A percentile compares a stretch with the other conserved stretches of the same genome.
Evolutionary conservation across 2,113 vertebrate species (phyloP).

Genomic region (Rhinolophus ferrumequinum): DNA sequence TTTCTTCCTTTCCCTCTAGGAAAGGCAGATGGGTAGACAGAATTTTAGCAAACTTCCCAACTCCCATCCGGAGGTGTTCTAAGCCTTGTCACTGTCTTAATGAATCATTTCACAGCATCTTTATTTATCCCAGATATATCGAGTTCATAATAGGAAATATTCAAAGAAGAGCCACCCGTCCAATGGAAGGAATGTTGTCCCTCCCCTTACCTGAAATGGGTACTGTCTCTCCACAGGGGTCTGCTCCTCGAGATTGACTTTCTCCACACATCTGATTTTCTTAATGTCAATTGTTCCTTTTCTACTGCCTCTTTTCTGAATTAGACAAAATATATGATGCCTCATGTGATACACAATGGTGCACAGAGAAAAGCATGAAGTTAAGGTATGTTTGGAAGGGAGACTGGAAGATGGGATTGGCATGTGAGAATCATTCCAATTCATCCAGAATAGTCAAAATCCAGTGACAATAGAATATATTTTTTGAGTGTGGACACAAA

Average conservation of each 20-base stretch:
- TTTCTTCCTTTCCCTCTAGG: background rate
- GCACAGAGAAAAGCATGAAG: background rate
- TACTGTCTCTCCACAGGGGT: conserved; percentile 82
- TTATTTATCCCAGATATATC: background rate
- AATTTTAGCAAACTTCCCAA: background rate
- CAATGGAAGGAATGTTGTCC: background rate
- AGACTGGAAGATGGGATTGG: background rate
- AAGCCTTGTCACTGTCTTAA: background rate
- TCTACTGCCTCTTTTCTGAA: conserved; percentile 82
- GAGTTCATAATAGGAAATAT: background rate
- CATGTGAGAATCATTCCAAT: background rate
- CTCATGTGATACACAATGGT: background rate
- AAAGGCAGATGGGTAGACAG: background rate
- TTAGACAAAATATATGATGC: background rate
- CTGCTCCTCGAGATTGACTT: conserved; percentile 79
- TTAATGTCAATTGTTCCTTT: conserved; percentile 78
- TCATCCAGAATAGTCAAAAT: background rate
- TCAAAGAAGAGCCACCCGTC: background rate
- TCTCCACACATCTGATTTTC: conserved; percentile 83
- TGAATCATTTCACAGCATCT: background rate
- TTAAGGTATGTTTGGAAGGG: background rate
- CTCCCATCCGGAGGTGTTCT: background rate
- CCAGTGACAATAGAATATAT: background rate
- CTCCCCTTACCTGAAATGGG: conserved; percentile 82
- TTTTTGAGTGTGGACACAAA: background rate